These are phyloP conservation scores for Alviniconcha marisindica DNA, from an alignment of 1,140 invertebrate genomes.

Conservation along the genomic window DNA sequence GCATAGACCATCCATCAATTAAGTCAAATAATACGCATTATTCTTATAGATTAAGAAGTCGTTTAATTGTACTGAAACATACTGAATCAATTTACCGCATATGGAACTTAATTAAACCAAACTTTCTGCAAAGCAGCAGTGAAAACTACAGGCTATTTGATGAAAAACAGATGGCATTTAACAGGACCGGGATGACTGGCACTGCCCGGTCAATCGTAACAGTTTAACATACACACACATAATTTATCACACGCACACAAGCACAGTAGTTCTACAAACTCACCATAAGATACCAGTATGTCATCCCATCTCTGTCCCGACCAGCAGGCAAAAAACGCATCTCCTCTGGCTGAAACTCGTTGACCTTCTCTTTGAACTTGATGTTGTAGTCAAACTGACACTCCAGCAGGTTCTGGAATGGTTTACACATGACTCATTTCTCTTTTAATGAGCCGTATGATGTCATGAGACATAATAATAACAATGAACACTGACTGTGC, in stretches of 20 bases:
- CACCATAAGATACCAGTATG: constrained; percentile 93
- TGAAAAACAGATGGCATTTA: too few relatives aligned
- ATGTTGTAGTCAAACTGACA: constrained; percentile 95
- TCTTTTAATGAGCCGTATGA: too few relatives aligned
- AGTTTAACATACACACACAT: neutral
- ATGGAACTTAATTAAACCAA: neutral
- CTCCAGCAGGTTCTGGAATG: constrained; percentile 92
- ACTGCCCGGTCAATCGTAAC: too few relatives aligned
- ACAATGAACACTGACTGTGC: too few relatives aligned
- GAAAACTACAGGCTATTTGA: neutral
- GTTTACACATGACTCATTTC: too few relatives aligned
- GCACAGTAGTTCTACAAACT: constrained; percentile 38
- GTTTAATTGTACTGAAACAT: too few relatives aligned
- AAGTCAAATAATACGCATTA: too few relatives aligned
- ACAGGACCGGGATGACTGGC: too few relatives aligned
- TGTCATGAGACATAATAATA: too few relatives aligned
- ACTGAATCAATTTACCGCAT: neutral
- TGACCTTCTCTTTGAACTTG: constrained; percentile 95
- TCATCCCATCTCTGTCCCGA: constrained; percentile 90
- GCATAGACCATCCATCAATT: too few relatives aligned
- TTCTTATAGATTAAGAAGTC: too few relatives aligned
- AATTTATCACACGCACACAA: neutral
- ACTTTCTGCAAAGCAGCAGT: neutral
- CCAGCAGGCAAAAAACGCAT: constrained; percentile 92
- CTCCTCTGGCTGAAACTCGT: constrained; percentile 86